These are phyloP conservation scores for Eilema depressum DNA, from an alignment of 2,888 invertebrate genomes.

Conservation along the genomic window DNA sequence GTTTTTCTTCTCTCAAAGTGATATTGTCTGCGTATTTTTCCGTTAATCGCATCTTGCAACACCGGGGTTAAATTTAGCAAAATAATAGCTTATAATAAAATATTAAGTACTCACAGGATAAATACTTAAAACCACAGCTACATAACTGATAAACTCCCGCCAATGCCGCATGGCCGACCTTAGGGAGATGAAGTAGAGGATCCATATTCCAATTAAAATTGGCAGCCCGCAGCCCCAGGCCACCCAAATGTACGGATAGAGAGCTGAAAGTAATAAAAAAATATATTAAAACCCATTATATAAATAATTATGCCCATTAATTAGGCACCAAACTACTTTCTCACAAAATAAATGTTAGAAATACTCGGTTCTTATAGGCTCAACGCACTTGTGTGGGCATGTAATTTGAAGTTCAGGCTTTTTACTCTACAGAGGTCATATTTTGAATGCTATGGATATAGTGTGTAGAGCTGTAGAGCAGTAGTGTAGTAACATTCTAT, in stretches of 20 bases:
- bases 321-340: not conserved
- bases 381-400: no score
- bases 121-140: constrained; percentile 87
- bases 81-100: not conserved
- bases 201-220: constrained; percentile 80
- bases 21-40: no score
- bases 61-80: not conserved
- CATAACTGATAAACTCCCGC: constrained; percentile 81
- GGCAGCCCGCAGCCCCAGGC: constrained; percentile 84
- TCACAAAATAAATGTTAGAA: not conserved
- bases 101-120: constrained; percentile 87
- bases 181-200: constrained; percentile 85
- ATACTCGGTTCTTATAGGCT: not conserved
- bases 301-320: no score
- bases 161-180: constrained; percentile 85
- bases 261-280: constrained; percentile 68
- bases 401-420: no score
- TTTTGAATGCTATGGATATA: no score
- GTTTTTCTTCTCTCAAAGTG: no score
- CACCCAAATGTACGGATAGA: constrained; percentile 85
- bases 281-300: no score
- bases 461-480: no score
- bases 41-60: no score
- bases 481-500: no score
- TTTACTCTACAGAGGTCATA: no score